Percentiles rank a stretch among this genome's conserved stretches.
phyloP scores from a whole-genome alignment of 1,140 invertebrate genomes.

The Caenorhabditis remanei region DNA sequence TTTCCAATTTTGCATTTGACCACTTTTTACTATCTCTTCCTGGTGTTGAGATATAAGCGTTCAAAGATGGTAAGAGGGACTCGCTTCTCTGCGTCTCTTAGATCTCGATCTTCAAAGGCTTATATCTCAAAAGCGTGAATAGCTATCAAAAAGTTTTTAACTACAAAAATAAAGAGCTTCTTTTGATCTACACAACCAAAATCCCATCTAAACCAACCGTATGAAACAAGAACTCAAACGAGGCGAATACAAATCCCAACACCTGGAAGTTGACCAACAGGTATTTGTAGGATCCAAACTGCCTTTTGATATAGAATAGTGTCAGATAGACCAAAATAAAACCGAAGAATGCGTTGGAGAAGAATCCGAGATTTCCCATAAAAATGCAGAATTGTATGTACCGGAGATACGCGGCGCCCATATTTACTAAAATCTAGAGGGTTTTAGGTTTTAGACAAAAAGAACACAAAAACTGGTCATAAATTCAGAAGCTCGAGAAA shows the following conservation, averaged over 20 bases:
- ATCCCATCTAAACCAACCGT: background rate
- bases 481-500: too few relatives aligned
- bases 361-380: slow-evolving; percentile 15
- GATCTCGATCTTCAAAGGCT: too few relatives aligned
- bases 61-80: too few relatives aligned
- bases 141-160: too few relatives aligned
- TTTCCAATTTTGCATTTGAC: too few relatives aligned
- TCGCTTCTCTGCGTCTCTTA: too few relatives aligned
- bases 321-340: background rate
- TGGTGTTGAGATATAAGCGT: too few relatives aligned
- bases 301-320: slow-evolving; percentile 3
- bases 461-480: too few relatives aligned
- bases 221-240: background rate
- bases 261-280: slow-evolving; percentile 11
- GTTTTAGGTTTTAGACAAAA: too few relatives aligned
- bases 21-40: too few relatives aligned
- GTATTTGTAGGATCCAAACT: slow-evolving; percentile 8
- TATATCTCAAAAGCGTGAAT: too few relatives aligned
- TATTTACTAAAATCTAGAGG: background rate
- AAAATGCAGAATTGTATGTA: background rate
- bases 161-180: too few relatives aligned
- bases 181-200: background rate
- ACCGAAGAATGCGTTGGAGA: slow-evolving; percentile 4
- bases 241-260: background rate
- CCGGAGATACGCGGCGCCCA: background rate